Percentiles rank a stretch among this genome's conserved stretches.
Evolutionary conservation across 2,113 vertebrate genomes (phyloP).

Genomic region (Mesembrinibis cayennensis): DNA sequence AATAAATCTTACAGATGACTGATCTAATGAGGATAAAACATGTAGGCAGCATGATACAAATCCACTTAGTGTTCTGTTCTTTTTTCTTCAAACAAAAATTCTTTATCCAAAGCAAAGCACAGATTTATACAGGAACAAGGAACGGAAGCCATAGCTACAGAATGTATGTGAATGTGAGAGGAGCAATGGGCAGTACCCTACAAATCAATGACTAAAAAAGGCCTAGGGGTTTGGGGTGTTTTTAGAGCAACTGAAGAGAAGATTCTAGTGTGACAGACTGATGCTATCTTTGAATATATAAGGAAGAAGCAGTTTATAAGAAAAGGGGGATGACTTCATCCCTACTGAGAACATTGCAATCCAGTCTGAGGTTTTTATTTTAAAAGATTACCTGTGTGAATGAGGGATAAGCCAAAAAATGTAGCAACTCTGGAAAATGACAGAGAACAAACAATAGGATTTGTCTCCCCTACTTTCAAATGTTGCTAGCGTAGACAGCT

Average conservation of each 20-base stretch:
- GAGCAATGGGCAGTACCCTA: not conserved
- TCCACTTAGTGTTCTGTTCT: not conserved
- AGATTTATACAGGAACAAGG: not conserved
- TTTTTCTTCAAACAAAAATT: not conserved
- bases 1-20: not conserved
- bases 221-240: accelerated
- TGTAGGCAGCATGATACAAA: not conserved
- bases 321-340: not conserved
- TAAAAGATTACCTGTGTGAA: not conserved
- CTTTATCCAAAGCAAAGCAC: not conserved
- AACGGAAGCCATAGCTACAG: not conserved
- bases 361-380: not conserved
- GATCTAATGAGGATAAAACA: not conserved
- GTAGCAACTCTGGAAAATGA: not conserved
- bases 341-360: not conserved
- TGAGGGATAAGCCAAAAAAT: not conserved
- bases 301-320: not conserved
- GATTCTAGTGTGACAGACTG: not conserved
- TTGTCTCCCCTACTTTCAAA: not conserved
- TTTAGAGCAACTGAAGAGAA: not conserved
- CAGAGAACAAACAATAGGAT: not conserved
- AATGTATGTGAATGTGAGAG: not conserved
- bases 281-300: not conserved
- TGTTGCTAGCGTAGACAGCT: not conserved
- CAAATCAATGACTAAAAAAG: not conserved